phyloP scores from a whole-genome alignment of 2,797 vertebrate species.

The Mus caroli region DNA sequence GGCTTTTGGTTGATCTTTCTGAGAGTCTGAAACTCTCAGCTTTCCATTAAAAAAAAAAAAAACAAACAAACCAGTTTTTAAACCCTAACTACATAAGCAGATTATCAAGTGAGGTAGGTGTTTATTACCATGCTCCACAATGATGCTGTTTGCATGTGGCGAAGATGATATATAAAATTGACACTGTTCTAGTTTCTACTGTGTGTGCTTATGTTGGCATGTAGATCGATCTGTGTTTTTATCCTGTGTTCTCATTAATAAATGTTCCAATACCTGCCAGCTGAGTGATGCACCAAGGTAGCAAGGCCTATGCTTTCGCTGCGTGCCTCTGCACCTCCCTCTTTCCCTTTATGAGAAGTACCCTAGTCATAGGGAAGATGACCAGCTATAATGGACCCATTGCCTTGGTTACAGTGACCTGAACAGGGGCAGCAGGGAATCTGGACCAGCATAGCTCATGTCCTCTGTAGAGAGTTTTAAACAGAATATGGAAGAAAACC shows the following conservation, averaged over 20 bases:
- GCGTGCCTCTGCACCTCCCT: background rate
- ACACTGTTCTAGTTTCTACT: background rate
- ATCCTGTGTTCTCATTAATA: conserved; percentile 21
- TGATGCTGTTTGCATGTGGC: background rate
- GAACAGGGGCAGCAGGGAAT: background rate
- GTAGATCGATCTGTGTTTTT: background rate
- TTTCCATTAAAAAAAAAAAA: background rate
- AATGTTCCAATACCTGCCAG: background rate
- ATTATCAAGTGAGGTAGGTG: background rate
- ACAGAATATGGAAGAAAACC: background rate
- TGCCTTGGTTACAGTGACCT: background rate
- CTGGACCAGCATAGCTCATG: background rate
- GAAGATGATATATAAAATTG: background rate
- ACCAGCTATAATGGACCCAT: background rate
- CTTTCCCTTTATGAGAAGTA: background rate
- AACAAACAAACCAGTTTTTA: background rate
- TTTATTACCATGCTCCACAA: conserved; percentile 50
- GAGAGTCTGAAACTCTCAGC: conserved; percentile 34
- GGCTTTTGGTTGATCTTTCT: conserved; percentile 27
- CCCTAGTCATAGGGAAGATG: background rate
- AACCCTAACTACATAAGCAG: background rate
- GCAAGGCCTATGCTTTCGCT: background rate
- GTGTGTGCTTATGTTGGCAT: background rate
- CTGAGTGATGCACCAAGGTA: background rate
- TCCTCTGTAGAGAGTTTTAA: background rate